Conservation (phyloP, 2,797 vertebrate species). For the Enteromius unitaeniatus region DNA sequence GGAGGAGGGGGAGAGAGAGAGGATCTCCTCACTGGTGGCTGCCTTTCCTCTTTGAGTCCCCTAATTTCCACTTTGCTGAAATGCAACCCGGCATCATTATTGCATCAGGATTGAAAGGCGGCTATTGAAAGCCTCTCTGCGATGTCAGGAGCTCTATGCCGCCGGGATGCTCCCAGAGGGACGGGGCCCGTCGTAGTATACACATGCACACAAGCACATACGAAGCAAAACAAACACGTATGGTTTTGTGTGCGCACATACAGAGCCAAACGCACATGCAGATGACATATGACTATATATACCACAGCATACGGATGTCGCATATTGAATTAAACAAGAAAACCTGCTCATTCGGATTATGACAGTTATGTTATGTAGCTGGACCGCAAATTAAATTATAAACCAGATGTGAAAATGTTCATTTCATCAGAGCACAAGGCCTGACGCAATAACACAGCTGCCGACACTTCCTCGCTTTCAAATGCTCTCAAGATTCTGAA, state of each 20-base stretch:
- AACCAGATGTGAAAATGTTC: background rate
- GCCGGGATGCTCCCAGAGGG: slow-evolving; percentile 40
- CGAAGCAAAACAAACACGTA: slow-evolving; percentile 27
- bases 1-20: slow-evolving; percentile 61
- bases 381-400: background rate
- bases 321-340: background rate
- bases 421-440: background rate
- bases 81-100: slow-evolving; percentile 74
- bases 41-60: slow-evolving; percentile 51
- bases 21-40: slow-evolving; percentile 55
- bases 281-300: background rate
- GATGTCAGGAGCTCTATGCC: slow-evolving; percentile 46
- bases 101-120: slow-evolving; percentile 74
- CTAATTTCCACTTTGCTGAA: slow-evolving; percentile 61
- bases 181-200: slow-evolving; percentile 23
- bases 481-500: slow-evolving; percentile 32
- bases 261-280: background rate
- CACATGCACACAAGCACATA: slow-evolving; percentile 19
- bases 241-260: background rate
- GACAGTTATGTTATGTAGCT: background rate
- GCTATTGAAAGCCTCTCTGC: slow-evolving; percentile 66
- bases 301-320: background rate
- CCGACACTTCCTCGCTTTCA: background rate
- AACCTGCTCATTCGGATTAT: background rate
- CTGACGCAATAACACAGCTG: background rate